Conservation (phyloP, 2,888 invertebrate genomes). For the Ornithoptera alexandrae region DNA sequence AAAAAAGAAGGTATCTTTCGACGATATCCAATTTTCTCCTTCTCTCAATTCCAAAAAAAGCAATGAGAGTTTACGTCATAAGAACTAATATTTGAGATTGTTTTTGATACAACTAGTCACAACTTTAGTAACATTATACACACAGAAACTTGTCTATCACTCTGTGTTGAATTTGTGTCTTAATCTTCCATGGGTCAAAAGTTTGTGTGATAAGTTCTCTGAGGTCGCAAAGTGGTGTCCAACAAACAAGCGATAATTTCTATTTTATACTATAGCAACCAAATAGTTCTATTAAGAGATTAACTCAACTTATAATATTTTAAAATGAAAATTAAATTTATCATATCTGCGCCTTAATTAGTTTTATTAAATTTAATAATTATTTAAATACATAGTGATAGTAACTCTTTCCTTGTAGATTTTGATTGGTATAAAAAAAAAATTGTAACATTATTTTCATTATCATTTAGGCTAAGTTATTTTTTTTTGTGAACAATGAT, state of each 20-base stretch:
- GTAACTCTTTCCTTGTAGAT: too few relatives aligned
- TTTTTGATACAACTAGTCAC: too few relatives aligned
- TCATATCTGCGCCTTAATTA: too few relatives aligned
- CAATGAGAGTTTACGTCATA: too few relatives aligned
- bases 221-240: constrained; percentile 3
- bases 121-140: not conserved
- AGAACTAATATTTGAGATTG: too few relatives aligned
- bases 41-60: too few relatives aligned
- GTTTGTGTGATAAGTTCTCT: constrained; percentile 14
- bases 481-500: not conserved
- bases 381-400: too few relatives aligned
- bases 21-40: too few relatives aligned
- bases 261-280: constrained; percentile 3
- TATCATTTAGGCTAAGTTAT: not conserved
- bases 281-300: constrained; percentile 13
- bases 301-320: not conserved
- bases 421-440: too few relatives aligned
- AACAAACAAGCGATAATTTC: constrained; percentile 24
- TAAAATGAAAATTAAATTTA: not conserved
- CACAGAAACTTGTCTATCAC: not conserved
- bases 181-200: constrained; percentile 13
- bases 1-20: too few relatives aligned
- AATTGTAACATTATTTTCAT: not conserved
- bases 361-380: too few relatives aligned
- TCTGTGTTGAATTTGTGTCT: constrained; percentile 1